A percentile compares a stretch with the other conserved stretches of the same genome.
These are phyloP conservation scores for Sinocyclocheilus grahami DNA, from an alignment of 2,113 vertebrate species.

Conservation along the genomic window DNA sequence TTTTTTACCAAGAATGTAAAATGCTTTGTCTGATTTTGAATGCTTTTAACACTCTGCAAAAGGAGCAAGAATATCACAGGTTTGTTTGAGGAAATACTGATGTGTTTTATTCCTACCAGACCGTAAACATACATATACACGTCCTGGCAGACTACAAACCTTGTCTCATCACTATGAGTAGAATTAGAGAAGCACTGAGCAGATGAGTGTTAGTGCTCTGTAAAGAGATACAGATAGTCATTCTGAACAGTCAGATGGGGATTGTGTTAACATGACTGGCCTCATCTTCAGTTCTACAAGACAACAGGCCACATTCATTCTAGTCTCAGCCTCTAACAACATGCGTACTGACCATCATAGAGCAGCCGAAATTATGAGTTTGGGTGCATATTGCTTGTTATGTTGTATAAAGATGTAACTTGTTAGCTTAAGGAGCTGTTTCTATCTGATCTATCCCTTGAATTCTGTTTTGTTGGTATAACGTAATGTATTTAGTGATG, in stretches of 20 bases:
- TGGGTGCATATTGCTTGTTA: not conserved
- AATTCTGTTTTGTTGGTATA: not conserved
- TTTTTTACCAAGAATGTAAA: not conserved
- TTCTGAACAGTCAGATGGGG: slow-evolving; percentile 1
- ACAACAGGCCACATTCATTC: not conserved
- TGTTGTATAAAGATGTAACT: too few species aligned
- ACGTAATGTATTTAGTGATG: not conserved
- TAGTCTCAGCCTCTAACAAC: not conserved
- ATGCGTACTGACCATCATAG: not conserved
- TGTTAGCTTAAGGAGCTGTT: not conserved
- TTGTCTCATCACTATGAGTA: not conserved
- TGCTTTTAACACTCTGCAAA: not conserved
- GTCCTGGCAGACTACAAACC: not conserved
- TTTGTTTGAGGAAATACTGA: not conserved
- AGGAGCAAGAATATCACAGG: not conserved
- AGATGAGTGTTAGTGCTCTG: not conserved
- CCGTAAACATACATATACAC: not conserved
- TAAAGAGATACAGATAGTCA: slow-evolving; percentile 4
- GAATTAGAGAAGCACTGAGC: not conserved
- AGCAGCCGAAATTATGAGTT: not conserved
- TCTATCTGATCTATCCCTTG: not conserved
- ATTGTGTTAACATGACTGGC: not conserved
- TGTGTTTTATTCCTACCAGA: not conserved
- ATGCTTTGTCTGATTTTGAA: not conserved
- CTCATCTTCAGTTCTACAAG: not conserved